Conservation (phyloP, 2,113 vertebrate genomes). For the Melanerpes aurifrons region DNA sequence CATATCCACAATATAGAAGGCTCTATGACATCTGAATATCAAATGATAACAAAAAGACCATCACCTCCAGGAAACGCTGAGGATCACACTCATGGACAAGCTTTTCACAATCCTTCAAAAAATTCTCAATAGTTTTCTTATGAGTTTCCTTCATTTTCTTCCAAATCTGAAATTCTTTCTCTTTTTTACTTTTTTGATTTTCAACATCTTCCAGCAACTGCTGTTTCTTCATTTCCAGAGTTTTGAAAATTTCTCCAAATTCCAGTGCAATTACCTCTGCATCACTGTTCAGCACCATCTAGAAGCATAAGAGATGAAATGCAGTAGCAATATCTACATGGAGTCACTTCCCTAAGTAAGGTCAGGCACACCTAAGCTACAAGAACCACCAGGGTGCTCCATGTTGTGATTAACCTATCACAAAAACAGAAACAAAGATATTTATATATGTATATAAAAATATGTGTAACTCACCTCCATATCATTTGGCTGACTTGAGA, state of each 20-base stretch:
- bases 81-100: constrained; percentile 74
- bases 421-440: not conserved
- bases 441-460: not conserved
- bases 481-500: not conserved
- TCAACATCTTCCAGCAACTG: constrained; percentile 64
- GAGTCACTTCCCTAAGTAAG: not conserved
- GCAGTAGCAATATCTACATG: not conserved
- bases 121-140: constrained; percentile 65
- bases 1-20: not conserved
- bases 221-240: constrained; percentile 61
- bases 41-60: not conserved
- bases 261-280: constrained; percentile 38
- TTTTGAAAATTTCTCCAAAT: constrained; percentile 65
- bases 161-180: constrained; percentile 65
- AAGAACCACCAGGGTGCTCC: not conserved
- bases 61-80: constrained; percentile 73
- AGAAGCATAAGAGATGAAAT: not conserved
- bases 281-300: constrained; percentile 55
- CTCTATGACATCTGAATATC: not conserved
- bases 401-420: not conserved
- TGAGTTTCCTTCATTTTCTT: constrained; percentile 69
- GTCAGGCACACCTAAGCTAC: not conserved
- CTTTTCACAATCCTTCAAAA: constrained; percentile 72
- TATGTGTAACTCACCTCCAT: constrained; percentile 36
- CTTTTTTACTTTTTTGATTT: constrained; percentile 58